Evolutionary conservation across 1,140 invertebrate genomes (phyloP).

Genomic region (Antheraea pernyi): DNA sequence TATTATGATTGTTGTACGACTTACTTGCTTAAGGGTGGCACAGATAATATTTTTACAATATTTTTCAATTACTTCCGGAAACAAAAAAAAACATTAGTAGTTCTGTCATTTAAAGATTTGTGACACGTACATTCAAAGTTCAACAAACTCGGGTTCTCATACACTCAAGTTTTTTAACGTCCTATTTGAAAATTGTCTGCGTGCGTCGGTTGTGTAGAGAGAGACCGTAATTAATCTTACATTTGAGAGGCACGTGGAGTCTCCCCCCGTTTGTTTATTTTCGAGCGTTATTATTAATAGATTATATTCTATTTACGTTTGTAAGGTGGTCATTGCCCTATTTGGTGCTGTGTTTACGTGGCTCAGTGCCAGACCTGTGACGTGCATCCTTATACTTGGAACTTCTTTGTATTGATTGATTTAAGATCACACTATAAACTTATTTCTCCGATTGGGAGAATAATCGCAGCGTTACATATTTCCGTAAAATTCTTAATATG

Average conservation of each 20-base stretch:
- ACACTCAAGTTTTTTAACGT: neutral
- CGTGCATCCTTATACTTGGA: neutral
- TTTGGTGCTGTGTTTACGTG: slow-evolving; percentile 70
- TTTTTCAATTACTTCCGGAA: neutral
- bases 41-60: neutral
- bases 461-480: neutral
- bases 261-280: slow-evolving; percentile 59
- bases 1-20: no score
- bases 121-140: neutral
- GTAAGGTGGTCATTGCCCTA: slow-evolving; percentile 66
- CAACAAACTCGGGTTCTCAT: neutral
- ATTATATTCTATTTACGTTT: slow-evolving; percentile 63
- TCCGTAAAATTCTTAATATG: neutral
- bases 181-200: neutral
- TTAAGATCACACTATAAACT: neutral
- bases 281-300: slow-evolving; percentile 61
- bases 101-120: neutral
- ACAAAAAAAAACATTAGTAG: neutral
- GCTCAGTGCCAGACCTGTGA: slow-evolving; percentile 39
- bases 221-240: slow-evolving; percentile 52
- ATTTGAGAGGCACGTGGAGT: slow-evolving; percentile 52
- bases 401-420: neutral
- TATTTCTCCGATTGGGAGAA: neutral
- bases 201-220: neutral
- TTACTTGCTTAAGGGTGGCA: no score